Base-by-base conservation (phyloP, 2,113 vertebrate genomes). In the Plecturocebus donacophilus region DNA sequence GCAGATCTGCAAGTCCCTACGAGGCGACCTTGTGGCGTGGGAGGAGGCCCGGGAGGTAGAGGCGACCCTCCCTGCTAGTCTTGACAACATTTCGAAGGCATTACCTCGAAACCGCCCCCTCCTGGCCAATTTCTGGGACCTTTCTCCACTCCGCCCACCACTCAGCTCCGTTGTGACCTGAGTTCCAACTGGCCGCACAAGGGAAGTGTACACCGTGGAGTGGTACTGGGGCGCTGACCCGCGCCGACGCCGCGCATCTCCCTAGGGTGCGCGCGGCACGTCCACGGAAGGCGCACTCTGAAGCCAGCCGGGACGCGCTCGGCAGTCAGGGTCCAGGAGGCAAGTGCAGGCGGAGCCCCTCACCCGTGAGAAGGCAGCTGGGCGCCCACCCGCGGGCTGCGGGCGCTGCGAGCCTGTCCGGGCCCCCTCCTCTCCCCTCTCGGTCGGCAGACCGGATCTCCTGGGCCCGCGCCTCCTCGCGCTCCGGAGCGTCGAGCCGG, bases 381-480 rank as follows among this genome's bases (percentile, higher is more conserved):
- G 17, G 81, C n/a, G 32, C 45, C 45, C 47, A 23, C 42, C 7
- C 38, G 1, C 4, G 30, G 11, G 25, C 49, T 32, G 20, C 45
- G 3, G 66, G 35, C 12, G 13, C 32, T 56, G 21, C 9, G 7
- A 17, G 13, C 8, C 45, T 27, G 3, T 14, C 21, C 12, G 17
- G n/a, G 9, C 38, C 32, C 64, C 45, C 17, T 76, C n/a, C 14
- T 1, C 30, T n/a, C 27, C 30, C 32, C 25, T 49, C 79, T 25
- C 68, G 27, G 5, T 58, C 56, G 4, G 42, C 52, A 21, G 71
- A 19, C 56, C 12, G 0, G 68, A n/a, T 58, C 27, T 61, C 17
- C 1, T 2, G 14, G n/a, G 0, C 38, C 38, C 13, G 12, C 0
- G 4, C 27, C 1, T 38, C 32, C 52, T 49, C 3, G 10, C 5